Evolutionary conservation across 2,888 invertebrate genomes (phyloP), one percentile per base, ranked within the genome.

Genomic region (Agriopis aurantiaria): DNA sequence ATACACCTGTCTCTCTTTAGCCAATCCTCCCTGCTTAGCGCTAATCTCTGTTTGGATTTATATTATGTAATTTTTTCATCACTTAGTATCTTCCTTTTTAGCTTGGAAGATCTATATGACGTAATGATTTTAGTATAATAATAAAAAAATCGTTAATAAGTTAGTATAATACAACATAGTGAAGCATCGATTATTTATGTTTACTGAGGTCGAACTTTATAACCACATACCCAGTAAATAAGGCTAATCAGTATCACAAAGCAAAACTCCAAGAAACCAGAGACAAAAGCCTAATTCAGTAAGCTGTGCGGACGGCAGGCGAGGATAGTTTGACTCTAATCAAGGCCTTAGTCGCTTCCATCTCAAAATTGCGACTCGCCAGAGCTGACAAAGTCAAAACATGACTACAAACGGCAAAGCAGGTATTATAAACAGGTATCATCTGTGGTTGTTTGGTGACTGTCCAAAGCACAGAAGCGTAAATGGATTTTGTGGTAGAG

Each of bases 301-400:
- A 60, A 63, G 52, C 57, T 48, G 61, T 65, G 55, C 61, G 52
- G 65, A 46, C 40, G 52, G 33, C 49, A 43, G 69, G 9, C 59
- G 48, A 51, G 62, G 58, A 59, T 66, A 70, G 65, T 43, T 17
- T 17, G 65, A 66, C 59, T 71, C 70, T 60, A 71, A 71, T 71
- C 70, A 71, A 49, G 53, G 43, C 61, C 41, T 61, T 57, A 58
- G 46, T 49, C 40, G 49, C 65, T 46, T 60, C 58, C 56, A 61
- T 61, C 57, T 51, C 65, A 53, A 70, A 70, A 58, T n/a, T 58
- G 33, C 43, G 8, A 61, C 46, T 60, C 45, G 55, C 55, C 8
- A 23, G 61, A 60, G 46, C 68, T 51, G 17, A 40, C 46, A 33
- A 58, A 58, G 40, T 63, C 68, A 58, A 58, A 58, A 53, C 58